A percentile compares a stretch with the other conserved stretches of the same genome.
phyloP scores from a whole-genome alignment of 1,140 invertebrate species.

The Bathynomus jamesi region DNA sequence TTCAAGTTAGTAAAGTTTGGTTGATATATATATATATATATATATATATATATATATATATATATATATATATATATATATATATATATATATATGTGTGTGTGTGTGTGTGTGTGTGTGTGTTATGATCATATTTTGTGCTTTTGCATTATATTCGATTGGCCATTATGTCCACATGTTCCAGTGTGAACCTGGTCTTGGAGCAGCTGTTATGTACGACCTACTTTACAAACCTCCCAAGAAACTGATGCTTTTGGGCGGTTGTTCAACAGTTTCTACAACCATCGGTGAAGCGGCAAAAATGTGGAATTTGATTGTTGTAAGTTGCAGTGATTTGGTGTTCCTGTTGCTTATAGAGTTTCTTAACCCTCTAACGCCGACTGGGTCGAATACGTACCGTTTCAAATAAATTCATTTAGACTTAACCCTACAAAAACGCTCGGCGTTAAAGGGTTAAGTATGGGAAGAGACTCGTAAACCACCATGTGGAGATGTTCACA shows the following conservation, averaged over 20 bases:
- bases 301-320: slow-evolving; percentile 99
- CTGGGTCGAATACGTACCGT: no score
- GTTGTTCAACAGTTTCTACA: slow-evolving; percentile 98
- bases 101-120: not conserved
- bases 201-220: slow-evolving; percentile 97
- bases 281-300: slow-evolving; percentile 97
- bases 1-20: not conserved
- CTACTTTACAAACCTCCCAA: slow-evolving; percentile 91
- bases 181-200: slow-evolving; percentile 95
- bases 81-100: not conserved
- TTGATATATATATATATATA: slow-evolving; percentile 1
- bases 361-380: no score
- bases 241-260: slow-evolving; percentile 90
- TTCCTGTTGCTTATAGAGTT: slow-evolving; percentile 10
- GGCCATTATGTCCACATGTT: not conserved
- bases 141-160: not conserved
- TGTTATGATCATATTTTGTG: not conserved
- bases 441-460: no score
- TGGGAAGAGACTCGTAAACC: no score
- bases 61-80: not conserved
- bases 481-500: no score
- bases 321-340: slow-evolving; percentile 49
- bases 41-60: slow-evolving; percentile 2
- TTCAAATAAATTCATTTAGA: no score
- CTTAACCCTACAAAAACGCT: no score